These are phyloP conservation scores for Palloptera scutellata DNA, from an alignment of 2,888 invertebrate species.

Conservation along the genomic window DNA sequence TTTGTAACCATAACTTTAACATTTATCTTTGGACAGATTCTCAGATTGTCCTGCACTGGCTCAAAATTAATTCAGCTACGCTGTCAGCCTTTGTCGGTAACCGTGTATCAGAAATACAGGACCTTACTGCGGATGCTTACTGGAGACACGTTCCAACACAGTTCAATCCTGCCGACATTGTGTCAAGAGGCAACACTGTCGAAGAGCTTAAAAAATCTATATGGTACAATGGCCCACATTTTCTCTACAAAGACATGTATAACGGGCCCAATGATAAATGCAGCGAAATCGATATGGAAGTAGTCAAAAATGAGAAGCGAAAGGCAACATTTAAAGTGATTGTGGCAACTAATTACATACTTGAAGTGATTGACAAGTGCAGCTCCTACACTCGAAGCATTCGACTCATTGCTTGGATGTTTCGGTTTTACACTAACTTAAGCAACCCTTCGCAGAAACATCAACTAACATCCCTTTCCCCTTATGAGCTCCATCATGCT, in stretches of 20 bases:
- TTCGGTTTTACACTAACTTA: constrained; percentile 11
- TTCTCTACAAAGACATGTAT: constrained; percentile 13
- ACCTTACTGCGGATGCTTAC: constrained; percentile 16
- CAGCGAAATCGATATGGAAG: constrained; percentile 12
- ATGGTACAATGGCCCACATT: constrained; percentile 31
- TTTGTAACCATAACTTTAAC: not conserved
- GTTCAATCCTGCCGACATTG: constrained; percentile 34
- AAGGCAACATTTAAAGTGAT: constrained; percentile 18
- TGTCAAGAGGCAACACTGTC: constrained; percentile 30
- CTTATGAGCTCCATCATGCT: constrained; percentile 8
- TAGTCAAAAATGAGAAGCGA: no score
- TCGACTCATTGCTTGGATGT: no score
- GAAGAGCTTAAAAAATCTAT: constrained; percentile 26
- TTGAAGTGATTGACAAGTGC: constrained; percentile 14
- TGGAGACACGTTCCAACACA: constrained; percentile 36
- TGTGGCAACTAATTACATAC: not conserved
- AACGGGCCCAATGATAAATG: constrained; percentile 16
- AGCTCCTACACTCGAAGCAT: no score
- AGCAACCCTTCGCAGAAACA: not conserved
- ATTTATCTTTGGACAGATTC: constrained; percentile 37
- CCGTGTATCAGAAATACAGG: constrained; percentile 34
- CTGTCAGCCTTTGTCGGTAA: constrained; percentile 37
- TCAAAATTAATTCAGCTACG: constrained; percentile 34
- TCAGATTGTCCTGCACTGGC: constrained; percentile 37
- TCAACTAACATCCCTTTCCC: constrained; percentile 3